Evolutionary conservation across 2,113 vertebrate genomes (phyloP), one percentile per base, ranked within the genome.

Genomic region (Platysteira castanea): DNA sequence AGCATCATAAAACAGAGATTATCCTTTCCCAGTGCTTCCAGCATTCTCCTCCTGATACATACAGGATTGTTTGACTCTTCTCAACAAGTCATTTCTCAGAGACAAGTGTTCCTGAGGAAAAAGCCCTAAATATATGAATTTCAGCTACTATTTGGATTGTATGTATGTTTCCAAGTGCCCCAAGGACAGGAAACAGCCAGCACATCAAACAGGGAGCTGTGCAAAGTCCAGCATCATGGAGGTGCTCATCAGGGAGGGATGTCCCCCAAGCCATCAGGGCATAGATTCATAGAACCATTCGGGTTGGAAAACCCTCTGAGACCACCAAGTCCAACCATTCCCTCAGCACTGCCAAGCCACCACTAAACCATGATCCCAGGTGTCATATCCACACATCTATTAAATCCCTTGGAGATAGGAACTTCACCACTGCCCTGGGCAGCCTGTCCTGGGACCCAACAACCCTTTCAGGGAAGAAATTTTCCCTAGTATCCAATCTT

Each of bases 181-280:
- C 2, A 5, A 41, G 60, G 31, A 57, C 5, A 11, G 21, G 7
- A 61, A 90, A 50, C 20, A 80, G 23, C 22, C 39, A 50, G 30
- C 31, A 47, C n/a, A n/a, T 47, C 2, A 19, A 49, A 49, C 30
- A 26, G 41, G 22, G 42, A 63, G n/a, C 13, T 52, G 18, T 35
- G 31, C 31, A 67, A 69, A 70, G 30, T n/a, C 46, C 0, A 0
- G 11, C 39, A 31, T 7, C 0, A 0, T 19, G 28, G 39, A 75
- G 7, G 13, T 63, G 24, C 31, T 79, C 13, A 53, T 41, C 67
- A 27, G 37, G 52, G 37, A 56, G 23, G 5, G 26, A 2, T 42
- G 44, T 56, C 24, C 15, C 41, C 28, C 76, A 83, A 13, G 9
- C 16, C 57, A 11, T 27, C 22, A 65, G 50, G 27, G 19, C 33